Base-by-base conservation (phyloP, 2,888 invertebrate species). In the Lycia hirtaria region DNA sequence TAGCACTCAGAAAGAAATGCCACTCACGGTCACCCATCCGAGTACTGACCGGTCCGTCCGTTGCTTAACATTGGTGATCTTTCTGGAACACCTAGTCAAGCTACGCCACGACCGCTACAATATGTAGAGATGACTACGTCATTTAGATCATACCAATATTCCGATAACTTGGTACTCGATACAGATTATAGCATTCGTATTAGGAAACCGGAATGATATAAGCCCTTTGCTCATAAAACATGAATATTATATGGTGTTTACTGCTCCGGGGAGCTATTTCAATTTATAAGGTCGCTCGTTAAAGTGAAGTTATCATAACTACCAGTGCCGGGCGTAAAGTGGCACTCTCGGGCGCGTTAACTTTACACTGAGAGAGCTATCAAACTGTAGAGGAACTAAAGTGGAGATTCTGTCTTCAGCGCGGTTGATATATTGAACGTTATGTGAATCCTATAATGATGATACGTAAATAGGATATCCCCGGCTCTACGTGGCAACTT, bases 221-320 rank as follows among this genome's bases (percentile, higher is more conserved):
- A 35, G 28, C 48, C 22, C 32, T 48, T 41, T 38, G 19, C 37
- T 22, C 37, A 49, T 58, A 58, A 58, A 58, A 41, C 32, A 52
- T 55, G 41, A 59, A 59, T 59, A 55, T 50, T 55, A 45, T 56
- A 60, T 44, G 43, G 56, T 56, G 52, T 60, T 59, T 62, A 61
- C 55, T 52, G 60, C 62, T 50, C 54, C 20, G 40, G 49, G 48
- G 56, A 56, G 54, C 56, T 48, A 62, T 63, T 61, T 54, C 60
- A 56, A 60, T 65, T 66, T 69, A 66, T 66, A 63, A 62, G 61
- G 59, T 58, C 48, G 43, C 38, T 57, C 60, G 64, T 64, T 65
- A 64, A 62, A 60, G 51, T 48, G 58, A 60, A 67, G 62, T 65
- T 68, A 69, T 69, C 65, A 65, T 68, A 70, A 65, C 67, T 56